Base-by-base conservation (phyloP, 1,140 invertebrate genomes). In the Procambarus clarkii region DNA sequence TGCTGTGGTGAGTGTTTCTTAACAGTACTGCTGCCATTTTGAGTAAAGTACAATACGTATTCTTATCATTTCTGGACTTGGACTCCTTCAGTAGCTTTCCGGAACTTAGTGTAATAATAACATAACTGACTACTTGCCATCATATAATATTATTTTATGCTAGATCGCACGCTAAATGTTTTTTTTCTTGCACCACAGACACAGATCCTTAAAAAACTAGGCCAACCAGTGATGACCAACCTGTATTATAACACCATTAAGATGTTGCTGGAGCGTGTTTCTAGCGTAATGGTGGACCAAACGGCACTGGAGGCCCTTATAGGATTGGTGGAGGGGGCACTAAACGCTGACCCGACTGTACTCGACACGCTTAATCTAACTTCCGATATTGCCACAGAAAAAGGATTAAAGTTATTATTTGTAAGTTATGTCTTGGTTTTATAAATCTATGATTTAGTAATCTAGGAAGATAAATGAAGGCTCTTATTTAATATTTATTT, bases 231-330 rank as follows among this genome's bases (percentile, higher is more conserved):
- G 0, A 98, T 98, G 96, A 98, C 98, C 1, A 99, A 99, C 95
- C 94, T 98, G 50, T 98, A 99, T 94, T 99, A 99, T 94, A 98
- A 98, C 94, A 98, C 98, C 1, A 97, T 99, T 34, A 99, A 99
- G 95, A 98, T 98, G 96, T 94, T 99, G 18, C 95, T 99, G 50
- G 98, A 99, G 94, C 95, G 98, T 92, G 97, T 98, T 18, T 98
- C 98, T 69, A 98, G 98, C 0, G 98, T 99, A 3, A 98, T 99
- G 97, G 97, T 99, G 24, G 98, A 99, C 94, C 96, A 97, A 93
- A 96, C 97, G 91, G 97, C 98, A 0, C 95, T 98, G 87, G 96
- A 96, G 84, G 95, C 87, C n/a, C 86, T 94, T 21, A 78, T 93
- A 4, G 46, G 58, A 4, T 84, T 93, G 24, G 93, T 94, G 15